Base-by-base conservation (phyloP, 2,888 invertebrate species). In the Pharmacophagus antenor region DNA sequence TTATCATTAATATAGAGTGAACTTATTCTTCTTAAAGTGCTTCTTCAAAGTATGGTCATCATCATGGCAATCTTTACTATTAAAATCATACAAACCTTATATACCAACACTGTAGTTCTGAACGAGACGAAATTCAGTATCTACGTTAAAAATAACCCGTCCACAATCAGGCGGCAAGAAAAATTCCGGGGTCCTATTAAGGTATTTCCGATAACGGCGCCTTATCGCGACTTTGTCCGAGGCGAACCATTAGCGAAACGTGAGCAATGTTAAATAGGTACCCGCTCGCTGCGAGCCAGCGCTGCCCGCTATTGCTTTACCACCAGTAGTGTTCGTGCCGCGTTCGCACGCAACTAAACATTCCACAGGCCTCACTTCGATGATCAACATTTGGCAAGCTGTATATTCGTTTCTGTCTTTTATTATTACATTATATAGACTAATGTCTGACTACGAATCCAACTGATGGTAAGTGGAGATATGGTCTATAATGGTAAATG, bases 121-220 rank as follows among this genome's bases (percentile, higher is more conserved):
- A 42, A n/a, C 18, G 31, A 15, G 17, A 47, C 17, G 18, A n/a
- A 47, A 12, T 46, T 27, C 7, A 48, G 22, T 17, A 48, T 17
- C 17, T 31, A 18, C 41, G 42, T 44, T 49, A 1, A 18, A 17
- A 41, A 31, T 46, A 53, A 42, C 25, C 44, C 12, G 23, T 23
- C 20, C 37, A 0, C 31, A 48, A 56, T 37, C 47, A 23, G 17
- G 17, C 37, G 22, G 17, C 17, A 22, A 53, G 46, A 31, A 54
- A 50, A 56, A 60, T 18, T 18, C 17, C 27, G 46, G 58, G 52
- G 63, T 65, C 15, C 68, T 68, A 65, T 63, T 67, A 66, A 68
- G 70, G 68, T 64, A 66, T 67, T 67, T 66, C 63, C 66, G 58
- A 67, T 64, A 68, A 64, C 61, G 8, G 21, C 41, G 67, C 65